Percentiles rank a stretch among this genome's conserved stretches.
Evolutionary conservation across 2,888 invertebrate genomes (phyloP).

Genomic region (Perithous albicinctus): DNA sequence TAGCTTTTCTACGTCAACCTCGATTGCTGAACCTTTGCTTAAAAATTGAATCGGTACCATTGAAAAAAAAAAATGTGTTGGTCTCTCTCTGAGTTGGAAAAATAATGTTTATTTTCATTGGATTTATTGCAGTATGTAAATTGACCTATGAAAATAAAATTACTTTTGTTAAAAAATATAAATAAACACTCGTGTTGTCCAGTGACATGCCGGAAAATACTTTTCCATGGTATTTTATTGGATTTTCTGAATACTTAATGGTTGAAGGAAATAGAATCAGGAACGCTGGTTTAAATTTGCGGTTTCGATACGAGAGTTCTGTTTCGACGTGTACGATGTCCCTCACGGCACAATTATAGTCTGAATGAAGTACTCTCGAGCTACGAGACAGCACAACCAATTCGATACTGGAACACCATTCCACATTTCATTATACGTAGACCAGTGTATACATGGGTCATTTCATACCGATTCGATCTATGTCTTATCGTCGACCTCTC

Average conservation of each 20-base stretch:
- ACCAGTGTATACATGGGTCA: too few species aligned
- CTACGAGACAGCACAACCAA: neutral
- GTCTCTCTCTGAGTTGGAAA: too few species aligned
- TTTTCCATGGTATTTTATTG: neutral
- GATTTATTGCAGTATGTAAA: too few species aligned
- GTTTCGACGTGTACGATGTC: slow-evolving; percentile 4
- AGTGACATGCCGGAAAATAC: too few species aligned
- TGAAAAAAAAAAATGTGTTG: too few species aligned
- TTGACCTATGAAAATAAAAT: too few species aligned
- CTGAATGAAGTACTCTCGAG: neutral
- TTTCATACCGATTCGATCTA: too few species aligned
- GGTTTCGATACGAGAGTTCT: neutral
- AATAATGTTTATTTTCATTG: too few species aligned
- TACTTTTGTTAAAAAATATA: too few species aligned
- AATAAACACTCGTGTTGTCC: too few species aligned
- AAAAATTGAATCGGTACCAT: neutral
- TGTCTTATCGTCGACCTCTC: too few species aligned
- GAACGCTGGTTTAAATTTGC: slow-evolving; percentile 20
- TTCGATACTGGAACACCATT: neutral
- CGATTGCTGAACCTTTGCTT: neutral
- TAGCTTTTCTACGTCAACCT: too few species aligned
- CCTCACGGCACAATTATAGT: neutral
- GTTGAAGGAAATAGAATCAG: neutral
- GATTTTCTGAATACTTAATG: neutral
- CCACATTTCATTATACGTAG: neutral